Conservation (phyloP, 2,888 invertebrate species). For the Tachystola acroxantha region DNA sequence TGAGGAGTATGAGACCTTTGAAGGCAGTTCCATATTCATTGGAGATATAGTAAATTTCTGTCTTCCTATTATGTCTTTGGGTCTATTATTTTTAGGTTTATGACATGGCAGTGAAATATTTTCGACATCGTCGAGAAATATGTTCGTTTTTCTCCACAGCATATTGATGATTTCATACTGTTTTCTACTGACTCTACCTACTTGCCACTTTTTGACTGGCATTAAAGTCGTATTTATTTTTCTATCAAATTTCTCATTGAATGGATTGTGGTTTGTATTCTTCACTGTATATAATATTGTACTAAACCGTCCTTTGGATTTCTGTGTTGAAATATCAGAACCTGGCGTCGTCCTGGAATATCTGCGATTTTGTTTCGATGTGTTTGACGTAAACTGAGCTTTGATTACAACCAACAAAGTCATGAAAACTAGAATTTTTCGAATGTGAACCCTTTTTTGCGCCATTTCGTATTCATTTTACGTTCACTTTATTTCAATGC, state of each 20-base stretch:
- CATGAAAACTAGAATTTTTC: background rate
- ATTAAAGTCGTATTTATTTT: too few relatives aligned
- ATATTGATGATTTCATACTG: slow-evolving; percentile 56
- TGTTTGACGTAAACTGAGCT: too few relatives aligned
- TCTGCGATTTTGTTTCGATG: background rate
- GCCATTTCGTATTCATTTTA: background rate
- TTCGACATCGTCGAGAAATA: slow-evolving; percentile 30
- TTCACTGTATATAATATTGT: background rate
- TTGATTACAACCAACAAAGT: background rate
- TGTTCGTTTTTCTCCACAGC: slow-evolving; percentile 50
- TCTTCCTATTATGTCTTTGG: background rate
- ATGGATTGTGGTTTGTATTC: background rate
- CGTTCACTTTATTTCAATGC: background rate
- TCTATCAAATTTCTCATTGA: too few relatives aligned
- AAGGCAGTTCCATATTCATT: background rate
- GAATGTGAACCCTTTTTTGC: background rate
- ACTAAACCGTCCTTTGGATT: too few relatives aligned
- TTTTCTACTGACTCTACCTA: slow-evolving; percentile 40
- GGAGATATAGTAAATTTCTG: background rate
- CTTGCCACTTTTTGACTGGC: slow-evolving; percentile 34
- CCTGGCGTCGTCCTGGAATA: too few relatives aligned
- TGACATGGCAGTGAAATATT: slow-evolving; percentile 1
- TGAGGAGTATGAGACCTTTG: slow-evolving; percentile 15
- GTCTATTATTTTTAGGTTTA: background rate
- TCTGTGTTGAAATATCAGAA: too few relatives aligned